These are phyloP conservation scores for Holcopasites calliopsidis DNA, from an alignment of 1,140 invertebrate species.

Conservation along the genomic window DNA sequence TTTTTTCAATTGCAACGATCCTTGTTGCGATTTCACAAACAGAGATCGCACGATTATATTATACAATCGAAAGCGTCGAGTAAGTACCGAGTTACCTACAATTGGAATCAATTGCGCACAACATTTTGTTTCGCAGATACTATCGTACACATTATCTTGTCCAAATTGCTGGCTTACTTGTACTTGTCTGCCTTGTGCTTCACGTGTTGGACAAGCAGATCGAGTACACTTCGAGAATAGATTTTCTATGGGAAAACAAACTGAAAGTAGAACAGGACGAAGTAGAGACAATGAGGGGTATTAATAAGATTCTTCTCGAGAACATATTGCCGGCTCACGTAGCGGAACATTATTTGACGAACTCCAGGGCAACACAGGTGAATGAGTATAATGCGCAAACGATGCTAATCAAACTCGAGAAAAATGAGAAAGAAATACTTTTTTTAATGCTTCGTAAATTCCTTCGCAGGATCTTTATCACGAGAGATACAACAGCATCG, in stretches of 20 bases:
- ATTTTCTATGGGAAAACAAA: constrained; percentile 96
- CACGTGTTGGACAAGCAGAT: constrained; percentile 92
- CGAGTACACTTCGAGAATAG: constrained; percentile 91
- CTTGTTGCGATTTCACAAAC: constrained; percentile 67
- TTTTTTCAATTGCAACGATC: constrained; percentile 81
- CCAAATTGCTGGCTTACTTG: constrained; percentile 83
- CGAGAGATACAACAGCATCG: constrained; percentile 95
- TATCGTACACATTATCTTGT: constrained; percentile 83
- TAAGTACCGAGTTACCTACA: constrained; percentile 74
- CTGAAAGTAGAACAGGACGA: constrained; percentile 95
- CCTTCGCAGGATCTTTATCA: constrained; percentile 92
- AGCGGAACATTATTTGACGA: constrained; percentile 92
- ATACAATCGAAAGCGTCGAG: constrained; percentile 80
- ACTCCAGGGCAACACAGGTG: constrained; percentile 83
- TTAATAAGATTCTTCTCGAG: constrained; percentile 96
- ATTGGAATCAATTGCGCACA: neutral
- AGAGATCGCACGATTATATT: constrained; percentile 79
- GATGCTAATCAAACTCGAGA: too few species aligned
- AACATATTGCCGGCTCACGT: constrained; percentile 98
- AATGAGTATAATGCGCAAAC: neutral
- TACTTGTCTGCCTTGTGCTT: constrained; percentile 84
- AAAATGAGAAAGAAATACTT: neutral
- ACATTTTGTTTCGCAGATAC: constrained; percentile 78
- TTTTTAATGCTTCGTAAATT: neutral
- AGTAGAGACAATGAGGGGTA: constrained; percentile 96